A percentile compares a stretch with the other conserved stretches of the same genome.
Evolutionary conservation across 2,113 vertebrate species (phyloP).

Genomic region (Eubucco bourcierii): DNA sequence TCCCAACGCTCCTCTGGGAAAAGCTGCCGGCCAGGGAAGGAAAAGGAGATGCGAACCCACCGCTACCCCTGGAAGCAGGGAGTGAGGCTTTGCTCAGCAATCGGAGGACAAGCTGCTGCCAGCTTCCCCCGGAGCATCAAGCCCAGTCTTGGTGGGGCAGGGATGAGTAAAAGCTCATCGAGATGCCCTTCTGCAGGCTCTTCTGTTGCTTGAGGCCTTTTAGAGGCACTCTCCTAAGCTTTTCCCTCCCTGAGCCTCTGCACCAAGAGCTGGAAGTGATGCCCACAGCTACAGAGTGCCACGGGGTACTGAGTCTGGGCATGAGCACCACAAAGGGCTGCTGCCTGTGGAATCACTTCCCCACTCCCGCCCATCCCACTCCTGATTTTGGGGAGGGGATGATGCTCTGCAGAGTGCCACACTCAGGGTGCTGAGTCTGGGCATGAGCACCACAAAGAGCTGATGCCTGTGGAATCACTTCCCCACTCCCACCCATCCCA

Average conservation of each 20-base stretch:
- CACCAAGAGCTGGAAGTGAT: not conserved
- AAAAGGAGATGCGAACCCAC: not conserved
- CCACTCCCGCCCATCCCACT: not conserved
- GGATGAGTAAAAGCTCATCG: not conserved
- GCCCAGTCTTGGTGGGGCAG: rapidly evolving
- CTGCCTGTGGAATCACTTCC: not conserved
- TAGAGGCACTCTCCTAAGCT: not conserved
- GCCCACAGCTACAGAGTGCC: rapidly evolving
- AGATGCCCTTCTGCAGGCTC: not conserved
- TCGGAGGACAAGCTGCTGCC: not conserved
- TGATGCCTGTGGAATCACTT: not conserved
- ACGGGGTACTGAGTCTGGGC: not conserved
- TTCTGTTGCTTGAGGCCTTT: not conserved
- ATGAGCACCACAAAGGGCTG: not conserved
- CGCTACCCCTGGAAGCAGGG: not conserved
- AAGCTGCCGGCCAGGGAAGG: rapidly evolving
- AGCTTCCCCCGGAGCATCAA: not conserved
- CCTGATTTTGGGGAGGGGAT: not conserved
- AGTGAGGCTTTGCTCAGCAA: not conserved
- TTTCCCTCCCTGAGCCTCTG: not conserved
- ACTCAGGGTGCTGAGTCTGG: not conserved
- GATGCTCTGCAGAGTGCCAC: not conserved
- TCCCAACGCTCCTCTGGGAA: rapidly evolving
- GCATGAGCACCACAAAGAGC: not conserved
- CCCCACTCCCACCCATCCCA: not conserved